These are phyloP conservation scores for Calonectris borealis DNA, from an alignment of 2,113 vertebrate species.

Conservation along the genomic window DNA sequence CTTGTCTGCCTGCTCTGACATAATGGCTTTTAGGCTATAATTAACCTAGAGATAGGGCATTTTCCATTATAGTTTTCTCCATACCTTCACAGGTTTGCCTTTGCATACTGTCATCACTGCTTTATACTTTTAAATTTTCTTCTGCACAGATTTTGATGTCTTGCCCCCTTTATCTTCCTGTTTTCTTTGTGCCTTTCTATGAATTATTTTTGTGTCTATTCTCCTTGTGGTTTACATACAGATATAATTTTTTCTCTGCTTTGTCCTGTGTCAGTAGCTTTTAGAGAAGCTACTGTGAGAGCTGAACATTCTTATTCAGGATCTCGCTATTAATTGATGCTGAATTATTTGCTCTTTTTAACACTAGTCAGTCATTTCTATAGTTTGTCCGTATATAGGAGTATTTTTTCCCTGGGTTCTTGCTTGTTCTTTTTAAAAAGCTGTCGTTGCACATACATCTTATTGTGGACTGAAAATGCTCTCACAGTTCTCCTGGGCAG, in stretches of 20 bases:
- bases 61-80: not conserved
- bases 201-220: not conserved
- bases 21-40: constrained; percentile 2
- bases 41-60: constrained; percentile 1
- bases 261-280: not conserved
- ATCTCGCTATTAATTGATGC: not conserved
- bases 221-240: not conserved
- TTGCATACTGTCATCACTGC: not conserved
- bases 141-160: not conserved
- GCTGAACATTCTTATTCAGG: not conserved
- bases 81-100: not conserved
- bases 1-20: not conserved
- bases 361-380: not conserved
- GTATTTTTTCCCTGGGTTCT: not conserved
- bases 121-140: not conserved
- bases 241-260: not conserved
- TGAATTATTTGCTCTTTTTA: not conserved
- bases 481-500: not conserved
- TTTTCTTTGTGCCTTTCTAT: not conserved
- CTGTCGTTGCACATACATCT: not conserved
- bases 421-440: not conserved
- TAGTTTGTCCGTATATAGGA: not conserved
- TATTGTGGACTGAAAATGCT: not conserved
- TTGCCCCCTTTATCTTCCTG: not conserved
- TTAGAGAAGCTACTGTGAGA: not conserved